A percentile compares a stretch with the other conserved stretches of the same genome.
These are phyloP conservation scores for Dilophus febrilis DNA, from an alignment of 2,888 invertebrate genomes.

Conservation along the genomic window DNA sequence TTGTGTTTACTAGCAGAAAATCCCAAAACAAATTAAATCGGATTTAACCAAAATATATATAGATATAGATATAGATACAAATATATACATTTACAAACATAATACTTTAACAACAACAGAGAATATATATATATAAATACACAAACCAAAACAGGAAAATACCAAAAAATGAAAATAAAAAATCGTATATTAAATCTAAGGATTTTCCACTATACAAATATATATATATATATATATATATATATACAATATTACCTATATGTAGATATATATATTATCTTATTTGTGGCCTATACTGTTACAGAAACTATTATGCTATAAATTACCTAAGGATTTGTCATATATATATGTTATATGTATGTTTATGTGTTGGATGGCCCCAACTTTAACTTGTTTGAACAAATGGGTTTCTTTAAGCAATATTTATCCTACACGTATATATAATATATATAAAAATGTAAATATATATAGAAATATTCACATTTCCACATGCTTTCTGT, in stretches of 20 bases:
- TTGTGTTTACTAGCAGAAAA: conserved; percentile 2
- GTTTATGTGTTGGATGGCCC: conserved; percentile 2
- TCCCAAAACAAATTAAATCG: conserved; percentile 3
- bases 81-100: too few relatives aligned
- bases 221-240: not conserved
- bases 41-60: not conserved
- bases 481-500: too few relatives aligned
- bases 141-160: too few relatives aligned
- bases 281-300: conserved; percentile 1
- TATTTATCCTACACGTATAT: too few relatives aligned
- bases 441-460: too few relatives aligned
- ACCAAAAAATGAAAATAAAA: conserved; percentile 1
- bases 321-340: conserved; percentile 3
- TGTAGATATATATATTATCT: not conserved
- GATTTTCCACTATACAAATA: conserved; percentile 2
- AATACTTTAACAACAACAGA: too few relatives aligned
- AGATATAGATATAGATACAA: too few relatives aligned
- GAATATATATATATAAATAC: too few relatives aligned
- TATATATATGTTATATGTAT: too few relatives aligned
- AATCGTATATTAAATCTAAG: conserved; percentile 1
- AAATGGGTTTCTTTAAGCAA: not conserved
- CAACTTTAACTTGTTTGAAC: conserved; percentile 2
- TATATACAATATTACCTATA: not conserved
- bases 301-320: conserved; percentile 1
- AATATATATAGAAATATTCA: too few relatives aligned